Evolutionary conservation across 2,797 vertebrate genomes (phyloP), one percentile per base, ranked within the genome.

Genomic region (Perdix hodgsoniae): DNA sequence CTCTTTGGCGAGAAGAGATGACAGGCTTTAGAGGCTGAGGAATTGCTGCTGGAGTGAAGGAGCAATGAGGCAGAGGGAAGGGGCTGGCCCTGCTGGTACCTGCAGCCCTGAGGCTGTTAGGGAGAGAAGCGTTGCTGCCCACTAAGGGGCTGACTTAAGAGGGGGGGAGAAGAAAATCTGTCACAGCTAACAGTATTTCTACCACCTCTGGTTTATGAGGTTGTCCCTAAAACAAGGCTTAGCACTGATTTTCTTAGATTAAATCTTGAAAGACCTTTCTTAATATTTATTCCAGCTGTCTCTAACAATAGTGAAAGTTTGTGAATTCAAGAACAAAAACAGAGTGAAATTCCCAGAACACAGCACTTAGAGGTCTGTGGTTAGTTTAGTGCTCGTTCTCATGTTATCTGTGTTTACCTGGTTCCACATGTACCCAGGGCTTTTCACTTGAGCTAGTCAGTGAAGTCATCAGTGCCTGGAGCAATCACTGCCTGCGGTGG

Each of bases 1-100:
- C 83, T 78, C 80, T 88, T 81, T 95, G 91, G 76, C 86, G 70
- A 89, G 70, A 27, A 60, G 61, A 89, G 78, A 71, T 73, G 88
- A 93, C 21, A 71, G 87, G 59, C 80, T 86, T 87, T n/a, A 72
- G 90, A 89, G 88, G 37, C 73, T 56, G 59, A 89, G 79, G 82
- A 65, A 75, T 83, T 83, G 79, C 75, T 89, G 84, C 88, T 88
- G 88, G 70, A 84, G 44, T 11, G 33, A 67, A 52, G 60, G 80
- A 87, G 61, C 47, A 87, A 5, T 0, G 66, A 90, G 70, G 91
- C 71, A 86, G 44, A 86, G 88, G 39, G 67, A 81, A 72, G 56
- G 63, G 83, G 52, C 84, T 64, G 63, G 24, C 89, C 73, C 91
- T 78, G 70, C 60, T 40, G 3, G 19, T 33, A 88, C 84, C 74